Base-by-base conservation (phyloP, 2,888 invertebrate species). In the Lithophane semibrunnea region DNA sequence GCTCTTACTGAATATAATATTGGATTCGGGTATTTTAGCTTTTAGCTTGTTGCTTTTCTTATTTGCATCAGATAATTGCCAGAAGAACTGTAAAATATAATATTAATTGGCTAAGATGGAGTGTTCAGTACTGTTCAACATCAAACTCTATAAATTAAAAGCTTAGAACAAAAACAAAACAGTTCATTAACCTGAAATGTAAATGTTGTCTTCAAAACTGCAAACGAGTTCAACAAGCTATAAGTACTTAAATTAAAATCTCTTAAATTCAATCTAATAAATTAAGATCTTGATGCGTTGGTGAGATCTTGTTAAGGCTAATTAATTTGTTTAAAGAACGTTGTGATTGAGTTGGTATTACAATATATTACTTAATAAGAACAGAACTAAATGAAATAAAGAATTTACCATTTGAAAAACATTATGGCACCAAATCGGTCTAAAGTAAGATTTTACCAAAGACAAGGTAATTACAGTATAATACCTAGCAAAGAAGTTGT, bases 161-260 rank as follows among this genome's bases (percentile, higher is more conserved):
- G 21, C 54, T 44, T 18, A 24, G 21, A 70, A 56, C 52, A 65
- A 66, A 61, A 68, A 69, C n/a, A 52, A 75, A 66, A 44, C 21
- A 60, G 69, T 66, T 29, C 13, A 56, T 52, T 60, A 71, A 64
- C 58, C 29, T 80, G n/a, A 24, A 61, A 42, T 21, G 37, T 47
- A 61, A 18, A 66, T 70, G 54, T 49, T 75, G 18, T 60, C 60
- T 81, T 67, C 29, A 44, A 71, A 84, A 52, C 18, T 56, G 47
- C 42, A 75, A 54, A 70, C 54, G n/a, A 75, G 75, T 61, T 72
- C 37, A 67, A 75, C n/a, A 68, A 56, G 47, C 69, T 67, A 24
- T 21, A 80, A 56, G 52, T 44, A 49, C 54, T 61, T 49, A 21
- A 66, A 64, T 73, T 54, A 60, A 54, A 47, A 67, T 67, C 12